Base-by-base conservation (phyloP, 2,113 vertebrate species). In the Centrocercus urophasianus region DNA sequence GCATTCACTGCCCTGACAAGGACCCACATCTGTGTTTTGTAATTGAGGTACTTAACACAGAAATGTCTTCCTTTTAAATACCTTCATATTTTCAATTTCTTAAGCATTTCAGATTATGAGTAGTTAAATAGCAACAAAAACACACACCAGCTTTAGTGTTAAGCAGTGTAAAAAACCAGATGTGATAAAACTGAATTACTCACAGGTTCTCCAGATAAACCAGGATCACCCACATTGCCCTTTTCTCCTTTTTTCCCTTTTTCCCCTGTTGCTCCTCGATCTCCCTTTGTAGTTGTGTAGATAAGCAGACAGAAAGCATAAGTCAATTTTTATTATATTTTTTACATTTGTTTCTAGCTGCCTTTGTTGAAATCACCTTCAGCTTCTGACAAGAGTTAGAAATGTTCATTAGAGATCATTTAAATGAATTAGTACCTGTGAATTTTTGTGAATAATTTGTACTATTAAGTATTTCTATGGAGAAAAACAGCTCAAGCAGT, bases 201-300 rank as follows among this genome's bases (percentile, higher is more conserved):
- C 94, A 99, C 98, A 86, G 96, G 72, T 81, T 98, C 96, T 93
- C 98, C 99, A 79, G 98, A 57, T 65, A 97, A 70, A 96, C 99
- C 99, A 91, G 96, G 65, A 93, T 99, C 98, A 89, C 99, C 99
- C 76, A 97, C 42, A 64, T 98, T 98, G 84, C 98, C 98, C 96
- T 98, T 98, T 50, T 95, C 90, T 50, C 99, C 98, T 96, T 98
- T 99, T 90, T 95, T 96, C 50, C 98, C 98, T 80, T 98, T 98
- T 93, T 98, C 98, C n/a, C 98, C 98, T 81, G 93, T 96, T 84
- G 97, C 89, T 77, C 98, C 99, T 93, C 98, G 98, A 93, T 98
- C 98, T 76, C 98, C 98, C 98, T 99, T 95, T 38, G 90, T 96
- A 89, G 76, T 60, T 70, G 50, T 4, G 5, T 67, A 75, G 75